Conservation (phyloP, 2,888 invertebrate species). For the Eulithis testata region DNA sequence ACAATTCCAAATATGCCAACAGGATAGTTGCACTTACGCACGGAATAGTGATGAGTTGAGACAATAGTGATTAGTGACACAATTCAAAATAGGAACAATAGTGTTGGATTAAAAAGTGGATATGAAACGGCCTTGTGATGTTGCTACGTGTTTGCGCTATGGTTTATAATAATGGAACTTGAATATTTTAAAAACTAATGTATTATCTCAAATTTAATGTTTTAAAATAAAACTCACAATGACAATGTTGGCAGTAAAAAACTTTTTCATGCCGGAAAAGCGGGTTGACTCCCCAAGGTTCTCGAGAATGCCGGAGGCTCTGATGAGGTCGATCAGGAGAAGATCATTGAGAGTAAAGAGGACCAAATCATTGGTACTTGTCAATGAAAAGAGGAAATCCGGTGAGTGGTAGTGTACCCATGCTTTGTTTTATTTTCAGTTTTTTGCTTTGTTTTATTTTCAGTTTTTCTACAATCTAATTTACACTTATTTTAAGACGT, state of each 20-base stretch:
- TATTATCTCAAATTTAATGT: background rate
- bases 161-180: slow-evolving; percentile 34
- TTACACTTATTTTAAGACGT: background rate
- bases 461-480: no score
- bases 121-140: slow-evolving; percentile 36
- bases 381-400: slow-evolving; percentile 91
- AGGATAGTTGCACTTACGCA: slow-evolving; percentile 40
- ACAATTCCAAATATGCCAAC: slow-evolving; percentile 44
- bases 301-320: slow-evolving; percentile 89
- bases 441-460: slow-evolving; percentile 8
- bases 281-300: slow-evolving; percentile 84
- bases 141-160: slow-evolving; percentile 1
- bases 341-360: slow-evolving; percentile 89
- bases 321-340: slow-evolving; percentile 89
- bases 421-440: slow-evolving; percentile 36
- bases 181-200: slow-evolving; percentile 17
- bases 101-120: slow-evolving; percentile 37
- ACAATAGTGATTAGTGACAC: slow-evolving; percentile 52
- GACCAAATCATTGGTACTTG: slow-evolving; percentile 89
- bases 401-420: slow-evolving; percentile 87
- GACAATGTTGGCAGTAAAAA: slow-evolving; percentile 89
- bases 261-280: slow-evolving; percentile 89
- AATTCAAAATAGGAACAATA: slow-evolving; percentile 48
- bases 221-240: slow-evolving; percentile 28
- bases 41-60: slow-evolving; percentile 55